Percentiles rank a stretch among this genome's conserved stretches.
These are phyloP conservation scores for Triplophysa bombifrons DNA, from an alignment of 2,797 vertebrate genomes.

Conservation along the genomic window DNA sequence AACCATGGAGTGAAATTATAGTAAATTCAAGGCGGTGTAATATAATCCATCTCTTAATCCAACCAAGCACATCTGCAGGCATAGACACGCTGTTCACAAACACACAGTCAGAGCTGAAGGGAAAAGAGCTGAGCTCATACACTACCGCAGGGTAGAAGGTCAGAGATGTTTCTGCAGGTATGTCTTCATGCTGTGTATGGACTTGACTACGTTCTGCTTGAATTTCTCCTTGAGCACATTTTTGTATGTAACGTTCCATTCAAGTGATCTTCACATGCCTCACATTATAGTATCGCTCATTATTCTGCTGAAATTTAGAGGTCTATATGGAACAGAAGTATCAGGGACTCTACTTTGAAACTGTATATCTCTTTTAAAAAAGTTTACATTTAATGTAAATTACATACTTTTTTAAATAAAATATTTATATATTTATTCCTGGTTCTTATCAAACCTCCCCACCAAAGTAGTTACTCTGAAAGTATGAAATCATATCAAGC, in stretches of 20 bases:
- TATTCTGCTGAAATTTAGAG: neutral
- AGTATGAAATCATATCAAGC: too few relatives aligned
- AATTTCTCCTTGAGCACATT: neutral
- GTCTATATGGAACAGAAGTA: neutral
- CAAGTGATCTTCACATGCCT: neutral
- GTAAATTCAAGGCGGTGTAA: conserved; percentile 3
- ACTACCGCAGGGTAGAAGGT: conserved; percentile 12
- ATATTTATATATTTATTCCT: too few relatives aligned
- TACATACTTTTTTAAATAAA: too few relatives aligned
- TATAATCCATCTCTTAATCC: neutral
- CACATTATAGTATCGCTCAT: neutral
- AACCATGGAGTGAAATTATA: neutral
- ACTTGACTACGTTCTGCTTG: conserved; percentile 51
- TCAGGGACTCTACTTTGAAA: too few relatives aligned
- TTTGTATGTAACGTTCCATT: conserved; percentile 4
- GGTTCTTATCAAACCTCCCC: too few relatives aligned
- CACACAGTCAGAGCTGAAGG: conserved; percentile 10
- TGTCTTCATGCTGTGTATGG: conserved; percentile 54
- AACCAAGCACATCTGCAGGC: conserved; percentile 9
- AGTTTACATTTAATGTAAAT: too few relatives aligned
- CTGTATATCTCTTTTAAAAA: too few relatives aligned
- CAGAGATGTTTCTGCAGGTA: conserved; percentile 40
- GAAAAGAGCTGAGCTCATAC: conserved; percentile 5
- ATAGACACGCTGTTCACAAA: conserved; percentile 23
- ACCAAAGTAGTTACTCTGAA: too few relatives aligned